These are phyloP conservation scores for Eriosoma lanigerum DNA, from an alignment of 1,140 invertebrate species.

Conservation along the genomic window DNA sequence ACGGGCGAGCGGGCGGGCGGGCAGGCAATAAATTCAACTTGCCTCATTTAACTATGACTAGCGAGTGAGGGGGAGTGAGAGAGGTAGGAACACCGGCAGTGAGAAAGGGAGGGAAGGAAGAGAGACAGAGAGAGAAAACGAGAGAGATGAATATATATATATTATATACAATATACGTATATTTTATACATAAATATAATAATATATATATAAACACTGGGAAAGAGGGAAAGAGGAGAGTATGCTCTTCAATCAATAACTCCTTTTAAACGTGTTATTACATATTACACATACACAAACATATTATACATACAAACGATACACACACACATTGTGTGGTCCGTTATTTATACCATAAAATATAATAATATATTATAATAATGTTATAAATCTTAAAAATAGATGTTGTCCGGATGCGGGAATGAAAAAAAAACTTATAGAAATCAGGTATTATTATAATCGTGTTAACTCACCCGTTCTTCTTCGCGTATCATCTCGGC, in stretches of 20 bases:
- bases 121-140: background rate
- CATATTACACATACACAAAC: conserved; percentile 19
- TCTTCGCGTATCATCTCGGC: conserved; percentile 93
- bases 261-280: conserved; percentile 49
- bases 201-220: conserved; percentile 1
- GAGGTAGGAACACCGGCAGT: background rate
- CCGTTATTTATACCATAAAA: conserved; percentile 34
- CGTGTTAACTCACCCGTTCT: conserved; percentile 78
- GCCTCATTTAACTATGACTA: conserved; percentile 50
- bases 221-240: conserved; percentile 36
- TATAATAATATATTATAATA: background rate
- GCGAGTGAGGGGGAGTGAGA: conserved; percentile 17
- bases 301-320: background rate
- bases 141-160: conserved; percentile 13
- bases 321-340: conserved; percentile 27
- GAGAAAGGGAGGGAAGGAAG: conserved; percentile 12
- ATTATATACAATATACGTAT: conserved; percentile 21
- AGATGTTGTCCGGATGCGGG: conserved; percentile 5
- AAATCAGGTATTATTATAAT: no score
- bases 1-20: conserved; percentile 5
- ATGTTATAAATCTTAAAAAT: conserved; percentile 20
- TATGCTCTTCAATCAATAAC: conserved; percentile 49
- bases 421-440: background rate
- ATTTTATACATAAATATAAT: conserved; percentile 17
- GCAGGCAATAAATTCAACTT: conserved; percentile 51